A percentile compares a stretch with the other conserved stretches of the same genome.
phyloP scores from a whole-genome alignment of 2,888 invertebrate species.

The Mimachlamys varia region DNA sequence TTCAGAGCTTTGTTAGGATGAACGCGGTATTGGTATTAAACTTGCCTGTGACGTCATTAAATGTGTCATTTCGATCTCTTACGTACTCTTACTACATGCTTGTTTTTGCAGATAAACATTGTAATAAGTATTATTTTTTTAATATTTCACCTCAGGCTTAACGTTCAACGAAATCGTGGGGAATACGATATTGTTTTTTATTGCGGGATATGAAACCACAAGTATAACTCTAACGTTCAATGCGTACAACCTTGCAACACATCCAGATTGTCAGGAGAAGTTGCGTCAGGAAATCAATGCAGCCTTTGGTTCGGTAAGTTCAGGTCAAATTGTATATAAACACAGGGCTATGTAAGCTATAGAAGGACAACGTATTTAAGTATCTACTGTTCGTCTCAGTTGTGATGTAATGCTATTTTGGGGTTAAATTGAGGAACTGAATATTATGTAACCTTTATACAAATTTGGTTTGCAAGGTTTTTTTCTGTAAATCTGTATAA shows the following conservation, averaged over 20 bases:
- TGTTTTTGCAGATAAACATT: background rate
- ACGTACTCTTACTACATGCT: background rate
- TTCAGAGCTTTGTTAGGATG: too few relatives aligned
- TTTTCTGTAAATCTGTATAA: too few relatives aligned
- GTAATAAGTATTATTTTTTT: background rate
- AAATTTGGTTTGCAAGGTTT: too few relatives aligned
- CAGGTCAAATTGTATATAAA: too few relatives aligned
- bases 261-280: constrained; percentile 53
- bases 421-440: too few relatives aligned
- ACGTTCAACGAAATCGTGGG: constrained; percentile 53
- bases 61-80: background rate
- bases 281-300: constrained; percentile 55
- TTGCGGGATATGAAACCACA: constrained; percentile 56
- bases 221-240: constrained; percentile 51
- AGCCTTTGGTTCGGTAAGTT: constrained; percentile 44
- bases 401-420: too few relatives aligned
- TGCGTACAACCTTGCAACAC: constrained; percentile 51
- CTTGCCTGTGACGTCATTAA: too few relatives aligned
- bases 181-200: constrained; percentile 52
- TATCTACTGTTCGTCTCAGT: too few relatives aligned
- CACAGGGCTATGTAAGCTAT: too few relatives aligned
- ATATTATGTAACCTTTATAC: too few relatives aligned
- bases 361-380: too few relatives aligned
- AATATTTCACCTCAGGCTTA: constrained; percentile 48
- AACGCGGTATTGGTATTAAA: too few relatives aligned